Evolutionary conservation across 2,888 invertebrate species (phyloP), one percentile per base, ranked within the genome.

Genomic region (Periphyllus acericola): DNA sequence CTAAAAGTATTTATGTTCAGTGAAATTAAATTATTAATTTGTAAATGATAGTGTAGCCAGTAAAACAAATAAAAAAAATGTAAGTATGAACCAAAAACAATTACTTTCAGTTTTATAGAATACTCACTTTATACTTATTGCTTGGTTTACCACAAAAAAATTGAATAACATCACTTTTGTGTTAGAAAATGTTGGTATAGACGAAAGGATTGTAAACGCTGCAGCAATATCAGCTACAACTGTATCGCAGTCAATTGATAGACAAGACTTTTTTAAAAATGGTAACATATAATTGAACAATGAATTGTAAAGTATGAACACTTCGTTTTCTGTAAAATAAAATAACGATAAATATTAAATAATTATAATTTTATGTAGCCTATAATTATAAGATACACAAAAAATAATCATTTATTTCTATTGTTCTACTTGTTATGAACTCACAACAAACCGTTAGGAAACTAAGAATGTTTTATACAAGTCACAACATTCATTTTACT

Each of bases 151-250:
- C 21, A 89, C 85, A 75, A 86, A 87, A 71, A 40, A 89, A 83
- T 89, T 90, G 87, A 87, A 90, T 89, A 89, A 76, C 85, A 88
- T 60, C 36, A 85, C 87, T 83, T 89, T 86, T 32, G 83, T 74
- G 29, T 89, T 40, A 29, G 68, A 83, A 76, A 86, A 89, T 76
- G 88, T 84, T 46, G 86, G 79, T 40, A 76, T 34, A 52, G 90
- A 89, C 60, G 89, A 89, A 55, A 91, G 89, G 34, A 89, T 89
- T 17, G 90, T 90, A 9, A 91, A 89, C 32, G 68, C 68, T 21
- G 90, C 90, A 29, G 90, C 90, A 29, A 91, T 89, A 81, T 91
- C 90, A 19, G 90, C 90, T 29, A 90, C 89, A 83, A 90, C 90
- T 71, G 90, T 85, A 46, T 89, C 90, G 80, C 90, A 81, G 19